Evolutionary conservation across 2,113 vertebrate genomes (phyloP).

Genomic region (Cheirogaleus medius): DNA sequence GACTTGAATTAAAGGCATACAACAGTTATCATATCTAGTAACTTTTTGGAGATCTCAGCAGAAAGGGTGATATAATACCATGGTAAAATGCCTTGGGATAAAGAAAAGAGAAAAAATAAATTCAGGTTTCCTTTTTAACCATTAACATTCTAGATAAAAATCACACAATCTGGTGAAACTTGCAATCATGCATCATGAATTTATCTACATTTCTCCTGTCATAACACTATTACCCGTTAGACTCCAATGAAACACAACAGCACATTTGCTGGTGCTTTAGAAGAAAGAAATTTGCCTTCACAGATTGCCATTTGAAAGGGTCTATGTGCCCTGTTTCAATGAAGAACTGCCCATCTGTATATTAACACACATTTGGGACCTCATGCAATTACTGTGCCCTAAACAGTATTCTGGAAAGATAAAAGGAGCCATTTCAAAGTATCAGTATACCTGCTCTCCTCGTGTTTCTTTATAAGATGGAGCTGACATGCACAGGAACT

Average conservation of each 20-base stretch:
- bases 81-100: conserved; percentile 51
- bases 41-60: conserved; percentile 37
- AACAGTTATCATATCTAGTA: conserved; percentile 61
- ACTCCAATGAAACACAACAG: neutral
- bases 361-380: neutral
- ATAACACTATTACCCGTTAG: neutral
- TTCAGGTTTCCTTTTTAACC: conserved; percentile 42
- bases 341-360: neutral
- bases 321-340: neutral
- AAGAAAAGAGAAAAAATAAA: conserved; percentile 33
- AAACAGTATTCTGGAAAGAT: neutral
- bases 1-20: conserved; percentile 72
- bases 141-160: conserved; percentile 37
- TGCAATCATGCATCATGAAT: neutral
- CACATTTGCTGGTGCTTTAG: neutral
- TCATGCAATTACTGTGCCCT: neutral
- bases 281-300: neutral
- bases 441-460: neutral
- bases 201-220: neutral
- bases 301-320: neutral
- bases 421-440: neutral
- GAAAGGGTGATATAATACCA: conserved; percentile 37
- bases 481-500: neutral
- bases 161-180: neutral
- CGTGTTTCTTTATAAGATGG: neutral